Conservation (phyloP, 1,140 invertebrate species). For the Solenopsis invicta region DNA sequence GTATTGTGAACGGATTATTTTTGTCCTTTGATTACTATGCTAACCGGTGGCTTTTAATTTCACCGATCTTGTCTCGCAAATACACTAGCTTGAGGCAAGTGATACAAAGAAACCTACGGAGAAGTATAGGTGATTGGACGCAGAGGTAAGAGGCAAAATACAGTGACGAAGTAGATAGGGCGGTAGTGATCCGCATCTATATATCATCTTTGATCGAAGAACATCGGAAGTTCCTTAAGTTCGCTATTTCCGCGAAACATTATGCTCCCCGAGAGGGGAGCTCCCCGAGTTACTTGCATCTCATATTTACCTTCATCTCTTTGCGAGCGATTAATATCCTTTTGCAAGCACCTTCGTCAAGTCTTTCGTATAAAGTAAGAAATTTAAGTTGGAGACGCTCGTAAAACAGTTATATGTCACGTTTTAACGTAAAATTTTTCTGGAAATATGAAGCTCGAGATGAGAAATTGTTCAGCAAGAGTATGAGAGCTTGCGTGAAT, state of each 20-base stretch:
- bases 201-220: slow-evolving; percentile 26
- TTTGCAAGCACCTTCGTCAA: background rate
- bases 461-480: background rate
- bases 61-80: background rate
- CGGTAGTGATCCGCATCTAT: background rate
- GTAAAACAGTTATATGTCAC: background rate
- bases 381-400: slow-evolving; percentile 30
- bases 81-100: background rate
- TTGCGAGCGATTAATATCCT: slow-evolving; percentile 33
- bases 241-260: slow-evolving; percentile 27
- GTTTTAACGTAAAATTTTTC: slow-evolving; percentile 16
- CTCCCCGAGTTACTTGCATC: background rate
- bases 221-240: slow-evolving; percentile 13
- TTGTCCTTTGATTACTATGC: slow-evolving; percentile 17
- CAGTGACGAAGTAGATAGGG: too few relatives aligned
- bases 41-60: background rate
- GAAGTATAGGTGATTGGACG: background rate
- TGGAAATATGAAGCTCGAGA: background rate
- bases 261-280: background rate
- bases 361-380: background rate
- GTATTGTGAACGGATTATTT: slow-evolving; percentile 38
- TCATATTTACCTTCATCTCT: slow-evolving; percentile 21
- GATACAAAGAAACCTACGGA: background rate
- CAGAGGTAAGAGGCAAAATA: background rate
- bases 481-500: background rate